Base-by-base conservation (phyloP, 1,140 invertebrate species). In the Bombus superbus region DNA sequence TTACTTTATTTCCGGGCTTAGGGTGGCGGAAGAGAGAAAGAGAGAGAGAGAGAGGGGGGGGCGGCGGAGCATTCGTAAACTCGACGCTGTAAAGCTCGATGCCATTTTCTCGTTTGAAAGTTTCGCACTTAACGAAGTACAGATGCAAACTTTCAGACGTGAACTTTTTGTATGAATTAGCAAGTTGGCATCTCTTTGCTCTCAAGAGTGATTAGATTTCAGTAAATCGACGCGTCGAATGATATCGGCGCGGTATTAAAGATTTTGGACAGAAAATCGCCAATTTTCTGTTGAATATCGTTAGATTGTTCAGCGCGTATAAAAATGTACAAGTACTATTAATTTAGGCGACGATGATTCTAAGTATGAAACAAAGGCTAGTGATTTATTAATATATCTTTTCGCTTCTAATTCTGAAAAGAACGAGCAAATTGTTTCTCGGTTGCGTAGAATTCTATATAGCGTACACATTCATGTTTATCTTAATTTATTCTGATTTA, bases 141-240 rank as follows among this genome's bases (percentile, higher is more conserved):
- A 35, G 62, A 73, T 42, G 69, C 57, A 32, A 87, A 78, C 86
- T 88, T 64, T 66, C 44, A 3, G 62, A 28, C 59, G 4, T 22
- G 64, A 88, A 88, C 76, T 88, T 85, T 85, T 87, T 80, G 53
- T 72, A 38, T 44, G 81, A 87, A 85, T 87, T 84, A 84, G 86
- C 25, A 57, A 81, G 62, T 80, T 88, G 47, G 38, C 57, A 71
- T 69, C 82, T 80, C 72, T 57, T 71, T 68, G 25, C 25, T 64
- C 64, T 35, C 47, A 47, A 35, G 47, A 32, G 57, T 42, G 79
- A 42, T 75, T 38, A 38, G 62, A 28, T 57, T 64, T 22, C 53
- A n/a, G 25, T 32, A 32, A 22, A 74, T 71, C 81, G 68, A 69
- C 53, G 40, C 44, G 18, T 64, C 66, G 57, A 47, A 38, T 13